phyloP scores from a whole-genome alignment of 2,888 invertebrate genomes.

The Hypselothyrea guttata region DNA sequence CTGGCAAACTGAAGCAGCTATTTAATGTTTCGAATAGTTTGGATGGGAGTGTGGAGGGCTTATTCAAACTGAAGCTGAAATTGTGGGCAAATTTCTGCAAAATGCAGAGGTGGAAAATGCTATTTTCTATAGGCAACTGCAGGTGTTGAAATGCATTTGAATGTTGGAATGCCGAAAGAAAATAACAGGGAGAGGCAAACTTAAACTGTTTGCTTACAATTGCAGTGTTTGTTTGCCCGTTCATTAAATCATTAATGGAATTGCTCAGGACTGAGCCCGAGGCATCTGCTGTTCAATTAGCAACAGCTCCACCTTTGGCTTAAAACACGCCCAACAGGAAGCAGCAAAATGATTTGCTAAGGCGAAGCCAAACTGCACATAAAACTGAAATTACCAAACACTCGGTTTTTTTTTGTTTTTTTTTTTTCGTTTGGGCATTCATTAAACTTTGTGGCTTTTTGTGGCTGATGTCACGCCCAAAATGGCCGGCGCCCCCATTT shows the following conservation, averaged over 20 bases:
- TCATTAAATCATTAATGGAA: slow-evolving; percentile 44
- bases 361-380: slow-evolving; percentile 41
- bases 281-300: slow-evolving; percentile 29
- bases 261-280: slow-evolving; percentile 20
- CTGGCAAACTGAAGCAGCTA: not conserved
- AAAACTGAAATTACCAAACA: slow-evolving; percentile 49
- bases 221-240: too few species aligned
- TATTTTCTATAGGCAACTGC: slow-evolving; percentile 15
- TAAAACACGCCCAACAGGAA: slow-evolving; percentile 24
- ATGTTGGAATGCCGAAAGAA: not conserved
- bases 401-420: slow-evolving; percentile 18
- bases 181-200: too few species aligned
- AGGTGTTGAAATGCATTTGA: slow-evolving; percentile 38
- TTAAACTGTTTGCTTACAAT: too few species aligned
- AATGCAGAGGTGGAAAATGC: slow-evolving; percentile 14
- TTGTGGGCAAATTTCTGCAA: slow-evolving; percentile 2
- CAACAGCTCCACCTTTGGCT: too few species aligned
- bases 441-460: slow-evolving; percentile 60
- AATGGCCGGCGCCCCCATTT: slow-evolving; percentile 27
- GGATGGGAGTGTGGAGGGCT: too few species aligned
- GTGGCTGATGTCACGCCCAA: slow-evolving; percentile 32
- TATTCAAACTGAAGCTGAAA: too few species aligned
- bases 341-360: slow-evolving; percentile 8
- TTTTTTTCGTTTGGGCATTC: slow-evolving; percentile 39
- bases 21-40: not conserved